Conservation (phyloP, 2,113 vertebrate species). For the Steatornis caripensis region DNA sequence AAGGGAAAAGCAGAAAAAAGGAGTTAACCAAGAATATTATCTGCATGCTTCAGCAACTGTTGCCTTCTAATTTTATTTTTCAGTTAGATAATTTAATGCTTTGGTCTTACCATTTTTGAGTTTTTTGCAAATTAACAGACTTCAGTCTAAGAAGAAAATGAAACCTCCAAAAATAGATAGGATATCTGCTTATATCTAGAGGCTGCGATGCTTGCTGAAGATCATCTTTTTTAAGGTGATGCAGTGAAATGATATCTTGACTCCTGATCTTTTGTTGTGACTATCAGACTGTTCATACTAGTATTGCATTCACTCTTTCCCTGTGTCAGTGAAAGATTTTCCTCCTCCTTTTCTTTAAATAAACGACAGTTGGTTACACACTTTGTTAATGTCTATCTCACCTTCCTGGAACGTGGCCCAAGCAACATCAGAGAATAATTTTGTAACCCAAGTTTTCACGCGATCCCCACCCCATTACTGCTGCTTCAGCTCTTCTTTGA, state of each 20-base stretch:
- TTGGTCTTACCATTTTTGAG: background rate
- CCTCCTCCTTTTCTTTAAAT: background rate
- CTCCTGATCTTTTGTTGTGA: background rate
- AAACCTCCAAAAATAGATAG: background rate
- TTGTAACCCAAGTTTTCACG: background rate
- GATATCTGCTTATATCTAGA: background rate
- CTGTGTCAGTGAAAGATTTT: background rate
- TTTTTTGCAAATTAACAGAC: background rate
- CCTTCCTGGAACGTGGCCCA: background rate
- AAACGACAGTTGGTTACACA: background rate
- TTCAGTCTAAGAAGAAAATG: background rate
- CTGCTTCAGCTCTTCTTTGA: background rate
- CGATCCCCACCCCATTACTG: background rate
- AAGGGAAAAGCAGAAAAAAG: background rate
- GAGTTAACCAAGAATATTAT: background rate
- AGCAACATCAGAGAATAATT: background rate
- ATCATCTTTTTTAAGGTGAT: background rate
- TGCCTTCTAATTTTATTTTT: background rate
- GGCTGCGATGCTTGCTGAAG: background rate
- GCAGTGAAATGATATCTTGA: background rate
- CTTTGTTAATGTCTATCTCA: background rate
- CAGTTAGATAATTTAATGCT: background rate
- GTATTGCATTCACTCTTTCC: background rate
- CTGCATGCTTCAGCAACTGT: background rate
- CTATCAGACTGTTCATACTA: background rate